Evolutionary conservation across 2,113 vertebrate species (phyloP).

Genomic region (Protomyctophum bolini): DNA sequence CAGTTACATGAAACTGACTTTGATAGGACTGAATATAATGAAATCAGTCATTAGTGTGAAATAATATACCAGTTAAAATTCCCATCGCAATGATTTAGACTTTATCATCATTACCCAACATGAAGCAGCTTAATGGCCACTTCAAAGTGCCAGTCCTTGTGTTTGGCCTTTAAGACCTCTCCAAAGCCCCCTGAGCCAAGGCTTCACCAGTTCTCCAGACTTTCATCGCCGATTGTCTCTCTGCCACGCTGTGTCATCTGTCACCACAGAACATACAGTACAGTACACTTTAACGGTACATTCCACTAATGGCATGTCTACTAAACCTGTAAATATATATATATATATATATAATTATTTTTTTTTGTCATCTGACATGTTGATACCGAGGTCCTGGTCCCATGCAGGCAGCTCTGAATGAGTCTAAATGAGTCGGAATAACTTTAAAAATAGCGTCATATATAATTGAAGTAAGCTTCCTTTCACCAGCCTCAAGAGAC

Average conservation of each 20-base stretch:
- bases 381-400: too few species aligned
- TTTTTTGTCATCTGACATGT: too few species aligned
- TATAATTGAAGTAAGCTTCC: too few species aligned
- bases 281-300: too few species aligned
- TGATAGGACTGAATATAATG: background rate
- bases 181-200: slow-evolving; percentile 74
- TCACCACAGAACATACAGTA: background rate
- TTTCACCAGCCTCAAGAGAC: too few species aligned
- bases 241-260: slow-evolving; percentile 52
- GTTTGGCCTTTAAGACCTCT: slow-evolving; percentile 60
- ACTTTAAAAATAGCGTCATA: too few species aligned
- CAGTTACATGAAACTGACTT: background rate
- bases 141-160: slow-evolving; percentile 44
- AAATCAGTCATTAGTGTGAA: background rate
- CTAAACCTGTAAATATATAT: too few species aligned
- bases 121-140: slow-evolving; percentile 60
- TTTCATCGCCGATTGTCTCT: slow-evolving; percentile 9
- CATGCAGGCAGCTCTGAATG: too few species aligned
- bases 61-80: background rate
- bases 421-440: too few species aligned
- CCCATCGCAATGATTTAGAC: background rate
- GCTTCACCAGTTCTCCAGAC: slow-evolving; percentile 4
- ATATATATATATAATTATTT: too few species aligned
- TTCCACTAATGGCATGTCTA: too few species aligned
- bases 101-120: slow-evolving; percentile 37